Conservation (phyloP, 2,888 invertebrate species). For the Cremastobaeus sp. region DNA sequence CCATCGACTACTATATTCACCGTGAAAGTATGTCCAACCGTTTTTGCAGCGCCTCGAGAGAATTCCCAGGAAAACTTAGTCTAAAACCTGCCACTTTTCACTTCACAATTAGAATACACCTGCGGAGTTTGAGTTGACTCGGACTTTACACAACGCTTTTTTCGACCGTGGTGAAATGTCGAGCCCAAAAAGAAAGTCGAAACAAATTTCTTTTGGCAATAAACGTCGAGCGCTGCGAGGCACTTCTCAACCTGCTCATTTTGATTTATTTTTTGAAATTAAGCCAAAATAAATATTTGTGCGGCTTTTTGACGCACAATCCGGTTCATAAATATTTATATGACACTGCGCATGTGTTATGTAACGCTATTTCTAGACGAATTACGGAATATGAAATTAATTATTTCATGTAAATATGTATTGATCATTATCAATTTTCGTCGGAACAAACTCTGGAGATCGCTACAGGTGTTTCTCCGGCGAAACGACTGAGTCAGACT, state of each 20-base stretch:
- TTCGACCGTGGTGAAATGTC: no score
- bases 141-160: no score
- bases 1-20: background rate
- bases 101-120: no score
- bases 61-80: no score
- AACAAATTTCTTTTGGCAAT: no score
- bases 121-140: no score
- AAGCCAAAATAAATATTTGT: slow-evolving; percentile 1
- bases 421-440: slow-evolving; percentile 25
- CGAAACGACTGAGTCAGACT: slow-evolving; percentile 9
- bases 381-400: slow-evolving; percentile 21
- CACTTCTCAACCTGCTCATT: slow-evolving; percentile 9
- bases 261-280: slow-evolving; percentile 21
- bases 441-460: slow-evolving; percentile 25
- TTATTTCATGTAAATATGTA: slow-evolving; percentile 12
- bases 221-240: no score
- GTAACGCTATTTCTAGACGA: slow-evolving; percentile 18
- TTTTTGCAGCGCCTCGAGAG: no score
- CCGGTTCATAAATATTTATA: slow-evolving; percentile 23
- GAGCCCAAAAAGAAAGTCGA: no score
- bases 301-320: slow-evolving; percentile 2
- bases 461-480: slow-evolving; percentile 31
- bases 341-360: slow-evolving; percentile 9
- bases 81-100: no score
- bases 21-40: slow-evolving; percentile 10